These are phyloP conservation scores for Coenonympha arcania DNA, from an alignment of 2,888 invertebrate species.

Conservation along the genomic window DNA sequence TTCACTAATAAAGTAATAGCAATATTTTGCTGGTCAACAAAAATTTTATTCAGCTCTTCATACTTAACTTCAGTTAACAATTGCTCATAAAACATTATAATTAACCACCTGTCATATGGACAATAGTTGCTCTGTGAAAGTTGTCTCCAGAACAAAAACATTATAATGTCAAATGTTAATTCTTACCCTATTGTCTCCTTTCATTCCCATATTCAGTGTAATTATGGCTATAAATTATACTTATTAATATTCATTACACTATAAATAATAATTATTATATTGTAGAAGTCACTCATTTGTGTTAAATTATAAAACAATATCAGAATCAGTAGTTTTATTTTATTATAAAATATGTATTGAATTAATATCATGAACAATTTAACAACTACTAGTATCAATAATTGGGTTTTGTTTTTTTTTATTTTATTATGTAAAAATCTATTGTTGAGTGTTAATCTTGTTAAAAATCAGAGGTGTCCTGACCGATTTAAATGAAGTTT, in stretches of 20 bases:
- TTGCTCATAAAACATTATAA: slow-evolving; percentile 15
- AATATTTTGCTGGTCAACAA: background rate
- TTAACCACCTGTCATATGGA: slow-evolving; percentile 8
- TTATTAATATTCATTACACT: background rate
- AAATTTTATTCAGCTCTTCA: background rate
- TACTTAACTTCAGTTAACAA: slow-evolving; percentile 10
- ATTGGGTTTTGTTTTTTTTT: too few species aligned
- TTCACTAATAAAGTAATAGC: too few species aligned
- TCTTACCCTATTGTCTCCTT: background rate
- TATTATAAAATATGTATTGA: too few species aligned
- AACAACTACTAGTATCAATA: too few species aligned
- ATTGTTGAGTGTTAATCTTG: too few species aligned
- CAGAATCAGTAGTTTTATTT: too few species aligned
- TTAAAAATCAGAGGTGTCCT: too few species aligned
- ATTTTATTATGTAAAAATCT: too few species aligned
- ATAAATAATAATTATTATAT: background rate
- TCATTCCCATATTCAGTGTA: background rate
- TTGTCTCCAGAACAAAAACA: slow-evolving; percentile 10
- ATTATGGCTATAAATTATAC: background rate
- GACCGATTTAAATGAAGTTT: too few species aligned
- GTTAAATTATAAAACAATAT: background rate
- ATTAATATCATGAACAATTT: too few species aligned
- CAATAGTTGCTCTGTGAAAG: slow-evolving; percentile 12
- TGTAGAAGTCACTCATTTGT: background rate
- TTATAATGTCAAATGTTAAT: slow-evolving; percentile 3